A percentile compares a stretch with the other conserved stretches of the same genome.
Evolutionary conservation across 2,797 vertebrate species (phyloP).

Genomic region (Knipowitschia caucasica): DNA sequence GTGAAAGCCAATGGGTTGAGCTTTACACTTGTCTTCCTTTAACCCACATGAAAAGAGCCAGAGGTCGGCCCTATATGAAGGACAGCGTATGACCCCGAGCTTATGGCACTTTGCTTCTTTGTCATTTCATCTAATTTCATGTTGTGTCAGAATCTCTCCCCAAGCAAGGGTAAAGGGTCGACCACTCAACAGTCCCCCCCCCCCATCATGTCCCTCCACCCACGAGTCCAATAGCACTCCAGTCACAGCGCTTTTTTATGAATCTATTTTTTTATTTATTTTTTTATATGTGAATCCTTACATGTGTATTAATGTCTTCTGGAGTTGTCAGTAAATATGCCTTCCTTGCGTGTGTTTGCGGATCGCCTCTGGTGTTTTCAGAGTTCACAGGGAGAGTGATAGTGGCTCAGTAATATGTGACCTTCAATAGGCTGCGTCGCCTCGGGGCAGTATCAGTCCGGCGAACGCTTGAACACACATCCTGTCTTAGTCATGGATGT

Average conservation of each 20-base stretch:
- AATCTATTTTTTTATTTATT: neutral
- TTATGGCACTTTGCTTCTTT: constrained; percentile 1
- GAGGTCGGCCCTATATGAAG: neutral
- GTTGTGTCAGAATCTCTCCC: constrained; percentile 23
- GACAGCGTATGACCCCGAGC: constrained; percentile 2
- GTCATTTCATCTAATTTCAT: constrained; percentile 11
- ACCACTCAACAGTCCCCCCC: constrained; percentile 1
- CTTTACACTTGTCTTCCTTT: neutral
- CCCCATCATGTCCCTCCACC: constrained; percentile 5
- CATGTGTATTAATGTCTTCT: constrained; percentile 1
- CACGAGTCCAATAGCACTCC: neutral
- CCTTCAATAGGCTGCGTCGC: constrained; percentile 10
- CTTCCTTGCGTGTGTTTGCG: constrained; percentile 4
- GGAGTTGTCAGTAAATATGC: neutral
- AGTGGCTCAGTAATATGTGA: constrained; percentile 10
- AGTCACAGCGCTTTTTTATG: neutral
- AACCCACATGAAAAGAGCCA: neutral
- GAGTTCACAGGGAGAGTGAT: neutral
- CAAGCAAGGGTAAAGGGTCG: constrained; percentile 12
- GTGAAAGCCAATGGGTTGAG: neutral
- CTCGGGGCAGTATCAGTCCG: constrained; percentile 3
- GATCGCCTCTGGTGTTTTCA: constrained; percentile 16
- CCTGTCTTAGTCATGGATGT: neutral
- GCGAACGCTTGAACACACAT: constrained; percentile 5
- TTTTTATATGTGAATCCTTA: neutral